Base-by-base conservation (phyloP, 1,140 invertebrate genomes). In the Anastrepha ludens region DNA sequence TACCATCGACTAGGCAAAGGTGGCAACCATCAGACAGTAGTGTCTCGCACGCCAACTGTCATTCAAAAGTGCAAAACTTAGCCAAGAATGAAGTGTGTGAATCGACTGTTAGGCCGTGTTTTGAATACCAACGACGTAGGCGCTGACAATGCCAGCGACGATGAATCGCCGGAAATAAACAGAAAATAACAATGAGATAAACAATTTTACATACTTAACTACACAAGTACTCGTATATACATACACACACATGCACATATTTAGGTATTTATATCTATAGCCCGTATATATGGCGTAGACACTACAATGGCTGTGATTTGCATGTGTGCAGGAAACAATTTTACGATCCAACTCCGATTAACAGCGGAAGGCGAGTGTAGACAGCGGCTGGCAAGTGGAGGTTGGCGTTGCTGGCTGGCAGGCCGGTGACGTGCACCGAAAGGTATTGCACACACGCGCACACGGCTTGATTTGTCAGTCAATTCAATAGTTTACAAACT, bases 401-500 rank as follows among this genome's bases (percentile, higher is more conserved):
- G 29, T 44, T 15, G 60, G 15, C 11, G 15, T 4, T 17, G 29
- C 7, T 39, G 65, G 20, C 5, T 41, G 65, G 29, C 7, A 11
- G 65, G 29, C 0, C 20, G 65, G 7, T 67, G 29, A 5, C 20
- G 65, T 67, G 41, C 11, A 67, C 29, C 15, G 70, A 50, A 74
- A 50, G 44, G 13, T 11, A 15, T 17, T 74, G 9, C 41, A 15
- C 29, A 29, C 29, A 29, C 29, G 17, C 7, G 41, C 70, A 0
- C 17, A 50, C 70, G 44, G n/a, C 47, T 81, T 50, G 47, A 81
- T 81, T 55, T 81, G 74, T 58, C 74, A 81, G n/a, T 81, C 74
- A 81, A 81, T 81, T 9, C n/a, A 81, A 81, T 81, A 17, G 74
- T 81, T 81, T 81, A 81, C 74, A 81, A 81, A 81, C 74, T 81